Conservation (phyloP, 2,113 vertebrate species). For the Gambusia holbrooki region DNA sequence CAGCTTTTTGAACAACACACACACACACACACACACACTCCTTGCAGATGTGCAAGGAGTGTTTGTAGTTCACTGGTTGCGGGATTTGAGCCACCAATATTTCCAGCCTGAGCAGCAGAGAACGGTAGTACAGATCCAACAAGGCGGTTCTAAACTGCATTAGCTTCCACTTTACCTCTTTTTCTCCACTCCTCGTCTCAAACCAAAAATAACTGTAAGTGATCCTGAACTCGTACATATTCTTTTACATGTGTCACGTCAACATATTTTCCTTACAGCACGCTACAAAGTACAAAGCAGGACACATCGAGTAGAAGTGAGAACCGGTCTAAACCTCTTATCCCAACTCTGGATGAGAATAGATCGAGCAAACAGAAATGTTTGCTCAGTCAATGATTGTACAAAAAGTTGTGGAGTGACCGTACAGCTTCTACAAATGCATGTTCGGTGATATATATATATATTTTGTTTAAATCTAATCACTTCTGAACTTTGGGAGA, state of each 20-base stretch:
- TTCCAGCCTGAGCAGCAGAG: not conserved
- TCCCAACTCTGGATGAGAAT: not conserved
- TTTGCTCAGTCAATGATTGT: not conserved
- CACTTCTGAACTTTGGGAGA: not conserved
- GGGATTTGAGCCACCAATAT: not conserved
- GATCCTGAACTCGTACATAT: not conserved
- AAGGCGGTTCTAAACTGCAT: not conserved
- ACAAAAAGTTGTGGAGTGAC: not conserved
- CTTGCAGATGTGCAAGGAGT: conserved; percentile 6
- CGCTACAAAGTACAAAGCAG: not conserved
- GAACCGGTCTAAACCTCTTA: not conserved
- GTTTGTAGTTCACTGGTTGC: conserved; percentile 7
- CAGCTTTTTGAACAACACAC: conserved; percentile 31
- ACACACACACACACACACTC: conserved; percentile 31
- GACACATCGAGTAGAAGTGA: not conserved
- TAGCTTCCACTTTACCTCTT: not conserved
- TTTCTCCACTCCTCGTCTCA: too few species aligned
- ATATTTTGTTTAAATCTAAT: too few species aligned
- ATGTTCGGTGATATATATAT: not conserved
- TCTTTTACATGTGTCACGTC: not conserved
- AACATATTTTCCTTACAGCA: not conserved
- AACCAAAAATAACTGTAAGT: not conserved
- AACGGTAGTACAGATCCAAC: not conserved
- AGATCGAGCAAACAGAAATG: not conserved
- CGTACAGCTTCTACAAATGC: not conserved